Evolutionary conservation across 1,140 invertebrate species (phyloP).

Genomic region (Druon quercuslanigerum): DNA sequence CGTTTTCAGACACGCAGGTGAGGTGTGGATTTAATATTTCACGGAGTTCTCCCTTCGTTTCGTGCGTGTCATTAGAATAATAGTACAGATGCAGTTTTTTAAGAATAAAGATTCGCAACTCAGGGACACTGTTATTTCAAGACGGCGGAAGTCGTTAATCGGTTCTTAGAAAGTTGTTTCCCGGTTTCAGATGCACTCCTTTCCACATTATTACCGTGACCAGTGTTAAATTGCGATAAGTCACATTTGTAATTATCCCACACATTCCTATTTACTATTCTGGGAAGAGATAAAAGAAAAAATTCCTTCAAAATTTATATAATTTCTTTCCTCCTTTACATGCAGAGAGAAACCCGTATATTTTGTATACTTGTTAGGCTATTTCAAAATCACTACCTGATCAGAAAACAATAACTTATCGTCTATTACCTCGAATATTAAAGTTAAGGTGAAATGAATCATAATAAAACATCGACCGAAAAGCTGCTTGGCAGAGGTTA

Average conservation of each 20-base stretch:
- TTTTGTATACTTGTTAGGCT: no score
- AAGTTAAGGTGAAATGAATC: no score
- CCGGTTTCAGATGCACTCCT: conserved; percentile 39
- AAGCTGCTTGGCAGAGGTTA: no score
- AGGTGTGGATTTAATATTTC: not conserved
- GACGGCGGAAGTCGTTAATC: conserved; percentile 60
- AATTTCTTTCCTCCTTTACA: no score
- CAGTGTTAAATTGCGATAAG: not conserved
- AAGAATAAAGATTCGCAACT: conserved; percentile 13
- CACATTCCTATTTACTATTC: no score
- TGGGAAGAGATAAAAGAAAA: not conserved
- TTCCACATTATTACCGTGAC: conserved; percentile 20
- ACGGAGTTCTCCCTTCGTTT: conserved; percentile 5
- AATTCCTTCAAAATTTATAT: no score
- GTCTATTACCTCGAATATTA: no score
- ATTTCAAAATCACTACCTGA: no score
- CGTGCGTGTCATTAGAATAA: conserved; percentile 32
- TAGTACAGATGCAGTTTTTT: conserved; percentile 21
- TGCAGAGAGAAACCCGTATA: no score
- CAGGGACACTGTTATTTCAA: conserved; percentile 9
- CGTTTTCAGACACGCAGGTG: not conserved
- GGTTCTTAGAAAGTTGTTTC: conserved; percentile 62
- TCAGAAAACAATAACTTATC: no score
- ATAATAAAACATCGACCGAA: no score
- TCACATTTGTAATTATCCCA: not conserved